A percentile compares a stretch with the other conserved stretches of the same genome.
Evolutionary conservation across 2,888 invertebrate species (phyloP).

Genomic region (Rotaria socialis): DNA sequence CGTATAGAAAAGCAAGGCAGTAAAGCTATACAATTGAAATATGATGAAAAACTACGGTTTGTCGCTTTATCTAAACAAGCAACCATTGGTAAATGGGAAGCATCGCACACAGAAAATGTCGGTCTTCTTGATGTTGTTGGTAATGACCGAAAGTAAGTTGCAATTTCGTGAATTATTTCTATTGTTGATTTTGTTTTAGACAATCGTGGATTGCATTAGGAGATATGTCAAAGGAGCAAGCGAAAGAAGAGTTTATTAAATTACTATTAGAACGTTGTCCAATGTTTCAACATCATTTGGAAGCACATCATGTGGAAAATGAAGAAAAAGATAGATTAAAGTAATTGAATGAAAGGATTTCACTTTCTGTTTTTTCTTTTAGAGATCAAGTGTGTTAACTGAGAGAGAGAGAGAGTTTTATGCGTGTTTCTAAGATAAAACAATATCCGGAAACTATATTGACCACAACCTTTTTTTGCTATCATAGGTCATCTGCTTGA

Average conservation of each 20-base stretch:
- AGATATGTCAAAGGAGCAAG: slow-evolving; percentile 75
- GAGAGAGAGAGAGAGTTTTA: too few relatives aligned
- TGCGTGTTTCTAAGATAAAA: too few relatives aligned
- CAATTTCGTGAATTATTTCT: neutral
- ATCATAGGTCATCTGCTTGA: too few relatives aligned
- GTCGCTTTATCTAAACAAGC: slow-evolving; percentile 89
- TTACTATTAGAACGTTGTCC: slow-evolving; percentile 79
- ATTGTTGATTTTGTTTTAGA: slow-evolving; percentile 54
- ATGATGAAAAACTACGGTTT: slow-evolving; percentile 82
- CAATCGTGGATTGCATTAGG: slow-evolving; percentile 89
- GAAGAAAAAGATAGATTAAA: slow-evolving; percentile 67
- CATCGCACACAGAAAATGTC: slow-evolving; percentile 68
- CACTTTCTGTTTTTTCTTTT: too few relatives aligned
- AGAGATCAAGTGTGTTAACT: too few relatives aligned
- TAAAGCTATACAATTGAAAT: slow-evolving; percentile 86
- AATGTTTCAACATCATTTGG: slow-evolving; percentile 81
- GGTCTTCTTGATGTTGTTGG: slow-evolving; percentile 93
- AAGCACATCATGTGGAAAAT: slow-evolving; percentile 83
- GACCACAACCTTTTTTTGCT: too few relatives aligned
- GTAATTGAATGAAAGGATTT: slow-evolving; percentile 44
- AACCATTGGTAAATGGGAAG: slow-evolving; percentile 69
- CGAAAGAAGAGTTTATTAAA: slow-evolving; percentile 85
- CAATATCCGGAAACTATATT: too few relatives aligned
- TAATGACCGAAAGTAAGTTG: slow-evolving; percentile 71
- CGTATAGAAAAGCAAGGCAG: slow-evolving; percentile 80